Percentiles rank a stretch among this genome's conserved stretches.
These are phyloP conservation scores for Microcebus lehilahytsara DNA, from an alignment of 2,113 vertebrate genomes.

Conservation along the genomic window DNA sequence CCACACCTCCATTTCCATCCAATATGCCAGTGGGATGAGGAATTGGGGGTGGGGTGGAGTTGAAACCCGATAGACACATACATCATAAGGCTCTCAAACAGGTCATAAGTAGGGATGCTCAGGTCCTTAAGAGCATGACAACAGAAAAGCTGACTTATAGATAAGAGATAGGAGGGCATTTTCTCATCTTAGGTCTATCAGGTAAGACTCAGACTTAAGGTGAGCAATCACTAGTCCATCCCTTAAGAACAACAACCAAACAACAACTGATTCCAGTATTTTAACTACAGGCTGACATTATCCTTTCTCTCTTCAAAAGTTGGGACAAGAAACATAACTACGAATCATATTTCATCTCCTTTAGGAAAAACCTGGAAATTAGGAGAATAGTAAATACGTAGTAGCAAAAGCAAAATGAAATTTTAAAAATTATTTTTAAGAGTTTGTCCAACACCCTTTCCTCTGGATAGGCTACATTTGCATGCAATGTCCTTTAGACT, in stretches of 20 bases:
- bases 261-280: neutral
- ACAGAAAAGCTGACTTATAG: neutral
- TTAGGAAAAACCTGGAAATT: neutral
- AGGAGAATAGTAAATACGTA: neutral
- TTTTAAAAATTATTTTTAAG: neutral
- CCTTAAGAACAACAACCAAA: neutral
- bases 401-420: neutral
- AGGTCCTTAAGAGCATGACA: neutral
- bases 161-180: neutral
- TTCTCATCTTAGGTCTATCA: neutral
- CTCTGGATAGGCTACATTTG: neutral
- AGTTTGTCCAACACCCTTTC: neutral
- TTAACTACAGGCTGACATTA: neutral
- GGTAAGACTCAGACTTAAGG: neutral
- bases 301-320: neutral
- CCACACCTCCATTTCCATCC: neutral
- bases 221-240: neutral
- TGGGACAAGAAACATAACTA: slow-evolving; percentile 4
- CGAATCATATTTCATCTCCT: neutral
- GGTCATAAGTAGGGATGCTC: neutral
- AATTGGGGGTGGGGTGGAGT: no score
- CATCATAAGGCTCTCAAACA: neutral
- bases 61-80: neutral
- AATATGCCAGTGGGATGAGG: neutral
- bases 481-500: neutral